Evolutionary conservation across 1,140 invertebrate genomes (phyloP).

Genomic region (Trachymyrmex cornetzi): DNA sequence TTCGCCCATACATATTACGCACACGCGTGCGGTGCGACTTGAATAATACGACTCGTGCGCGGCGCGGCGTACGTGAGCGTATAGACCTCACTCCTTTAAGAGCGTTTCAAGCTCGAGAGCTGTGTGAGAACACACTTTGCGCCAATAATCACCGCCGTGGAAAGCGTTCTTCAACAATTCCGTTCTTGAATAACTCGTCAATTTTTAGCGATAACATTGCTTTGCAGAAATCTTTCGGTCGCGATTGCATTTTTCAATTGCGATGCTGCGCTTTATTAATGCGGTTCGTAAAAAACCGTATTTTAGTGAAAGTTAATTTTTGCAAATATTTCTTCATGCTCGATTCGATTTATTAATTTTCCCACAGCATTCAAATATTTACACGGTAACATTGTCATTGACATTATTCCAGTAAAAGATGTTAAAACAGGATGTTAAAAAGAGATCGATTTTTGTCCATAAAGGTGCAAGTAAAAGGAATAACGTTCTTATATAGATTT

Average conservation of each 20-base stretch:
- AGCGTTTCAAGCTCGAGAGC: constrained; percentile 67
- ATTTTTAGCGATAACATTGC: constrained; percentile 44
- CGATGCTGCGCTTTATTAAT: neutral
- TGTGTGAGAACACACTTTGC: constrained; percentile 63
- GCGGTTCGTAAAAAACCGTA: neutral
- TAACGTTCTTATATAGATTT: too few relatives aligned
- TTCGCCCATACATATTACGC: constrained; percentile 75
- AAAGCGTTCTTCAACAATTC: constrained; percentile 44
- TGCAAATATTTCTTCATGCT: neutral
- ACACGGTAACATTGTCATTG: neutral
- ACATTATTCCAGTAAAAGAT: neutral
- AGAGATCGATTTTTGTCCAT: too few relatives aligned
- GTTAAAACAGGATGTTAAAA: too few relatives aligned
- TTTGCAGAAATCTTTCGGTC: neutral
- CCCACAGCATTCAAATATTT: neutral
- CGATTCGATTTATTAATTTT: neutral
- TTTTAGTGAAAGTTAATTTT: neutral
- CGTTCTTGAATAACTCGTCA: constrained; percentile 12
- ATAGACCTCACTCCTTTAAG: constrained; percentile 68
- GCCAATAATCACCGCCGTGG: constrained; percentile 24
- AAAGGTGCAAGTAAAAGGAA: too few relatives aligned
- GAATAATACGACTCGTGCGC: constrained; percentile 70
- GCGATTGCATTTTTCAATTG: neutral
- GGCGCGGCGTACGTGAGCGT: constrained; percentile 52
- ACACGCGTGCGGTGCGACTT: constrained; percentile 64